A percentile compares a stretch with the other conserved stretches of the same genome.
phyloP scores from a whole-genome alignment of 1,140 invertebrate species.

The Solenopsis fugax region DNA sequence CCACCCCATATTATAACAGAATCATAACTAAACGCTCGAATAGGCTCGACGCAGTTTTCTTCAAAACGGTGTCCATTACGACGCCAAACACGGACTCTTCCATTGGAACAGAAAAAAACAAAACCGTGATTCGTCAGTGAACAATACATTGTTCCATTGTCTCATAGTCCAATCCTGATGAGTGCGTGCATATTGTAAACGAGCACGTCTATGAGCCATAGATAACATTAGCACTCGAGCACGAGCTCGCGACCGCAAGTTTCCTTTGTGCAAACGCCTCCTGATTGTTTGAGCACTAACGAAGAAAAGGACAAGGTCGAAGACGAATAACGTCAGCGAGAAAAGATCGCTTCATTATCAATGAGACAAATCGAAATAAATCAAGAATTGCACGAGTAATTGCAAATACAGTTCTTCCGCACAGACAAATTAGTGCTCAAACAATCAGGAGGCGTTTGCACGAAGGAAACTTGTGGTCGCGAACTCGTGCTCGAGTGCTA shows the following conservation, averaged over 20 bases:
- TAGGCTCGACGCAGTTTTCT: constrained; percentile 72
- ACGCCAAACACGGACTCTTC: constrained; percentile 71
- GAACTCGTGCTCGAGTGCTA: constrained; percentile 25
- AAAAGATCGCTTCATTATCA: background rate
- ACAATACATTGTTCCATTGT: constrained; percentile 60
- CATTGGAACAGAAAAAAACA: constrained; percentile 44
- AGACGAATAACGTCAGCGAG: no score
- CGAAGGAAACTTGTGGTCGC: no score
- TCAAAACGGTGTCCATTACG: constrained; percentile 73
- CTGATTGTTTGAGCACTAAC: no score
- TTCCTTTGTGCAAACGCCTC: no score
- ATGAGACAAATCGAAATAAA: background rate
- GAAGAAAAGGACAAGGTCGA: no score
- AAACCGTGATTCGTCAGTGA: constrained; percentile 64
- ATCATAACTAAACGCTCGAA: constrained; percentile 72
- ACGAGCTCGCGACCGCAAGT: background rate
- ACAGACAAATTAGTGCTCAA: no score
- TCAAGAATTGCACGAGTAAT: no score
- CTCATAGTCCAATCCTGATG: background rate
- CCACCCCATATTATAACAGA: constrained; percentile 79
- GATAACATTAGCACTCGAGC: constrained; percentile 51
- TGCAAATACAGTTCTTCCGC: no score
- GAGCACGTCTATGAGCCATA: constrained; percentile 34
- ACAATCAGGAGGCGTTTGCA: no score
- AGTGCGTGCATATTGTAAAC: no score